These are phyloP conservation scores for Campoplex nolae DNA, from an alignment of 2,888 invertebrate species.

Conservation along the genomic window DNA sequence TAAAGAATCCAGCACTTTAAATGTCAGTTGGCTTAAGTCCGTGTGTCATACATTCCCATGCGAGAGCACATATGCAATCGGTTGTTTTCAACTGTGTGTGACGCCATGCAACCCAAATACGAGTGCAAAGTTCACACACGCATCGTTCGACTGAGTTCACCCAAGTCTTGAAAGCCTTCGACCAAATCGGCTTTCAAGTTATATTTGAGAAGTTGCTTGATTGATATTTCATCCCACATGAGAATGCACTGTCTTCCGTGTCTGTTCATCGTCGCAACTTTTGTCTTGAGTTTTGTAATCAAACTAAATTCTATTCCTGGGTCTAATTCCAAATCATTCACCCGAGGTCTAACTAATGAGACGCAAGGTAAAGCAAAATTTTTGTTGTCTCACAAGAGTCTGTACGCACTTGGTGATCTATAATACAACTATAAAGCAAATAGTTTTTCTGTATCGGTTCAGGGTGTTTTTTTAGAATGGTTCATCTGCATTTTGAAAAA, in stretches of 20 bases:
- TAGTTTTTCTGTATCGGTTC: constrained; percentile 74
- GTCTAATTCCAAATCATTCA: background rate
- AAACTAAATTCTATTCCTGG: background rate
- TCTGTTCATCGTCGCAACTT: constrained; percentile 72
- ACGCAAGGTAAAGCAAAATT: constrained; percentile 25
- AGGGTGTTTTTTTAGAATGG: constrained; percentile 67
- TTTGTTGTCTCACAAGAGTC: constrained; percentile 68
- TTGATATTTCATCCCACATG: constrained; percentile 66
- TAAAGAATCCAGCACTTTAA: no score
- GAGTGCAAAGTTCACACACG: background rate
- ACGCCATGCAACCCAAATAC: no score
- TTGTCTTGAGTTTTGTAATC: constrained; percentile 17
- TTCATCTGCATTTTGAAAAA: constrained; percentile 69
- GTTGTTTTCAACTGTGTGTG: no score
- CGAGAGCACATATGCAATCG: no score
- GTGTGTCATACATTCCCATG: no score
- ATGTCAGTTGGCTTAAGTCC: no score
- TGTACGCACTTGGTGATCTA: constrained; percentile 75
- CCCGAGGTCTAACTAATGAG: background rate
- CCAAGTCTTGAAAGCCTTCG: constrained; percentile 71
- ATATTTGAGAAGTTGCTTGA: constrained; percentile 70
- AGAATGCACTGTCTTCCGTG: constrained; percentile 66
- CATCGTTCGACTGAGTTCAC: constrained; percentile 63
- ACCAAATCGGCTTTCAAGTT: constrained; percentile 69
- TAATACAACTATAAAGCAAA: constrained; percentile 74